A percentile compares a stretch with the other conserved stretches of the same genome.
Conservation (phyloP, 2,888 invertebrate species). For the Lasioglossum oenotherae region DNA sequence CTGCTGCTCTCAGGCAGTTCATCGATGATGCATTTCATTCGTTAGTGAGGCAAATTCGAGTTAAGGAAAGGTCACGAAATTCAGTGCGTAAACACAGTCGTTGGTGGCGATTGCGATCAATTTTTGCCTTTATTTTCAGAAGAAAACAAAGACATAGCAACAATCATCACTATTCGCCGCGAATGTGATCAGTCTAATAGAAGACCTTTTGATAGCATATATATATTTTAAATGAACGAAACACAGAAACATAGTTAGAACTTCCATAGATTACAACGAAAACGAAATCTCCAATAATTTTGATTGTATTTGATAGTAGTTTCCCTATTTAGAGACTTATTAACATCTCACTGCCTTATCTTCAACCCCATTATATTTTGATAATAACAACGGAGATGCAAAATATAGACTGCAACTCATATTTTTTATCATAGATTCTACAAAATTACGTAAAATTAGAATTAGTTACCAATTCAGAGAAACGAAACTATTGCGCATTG, state of each 20-base stretch:
- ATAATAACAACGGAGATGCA: slow-evolving; percentile 38
- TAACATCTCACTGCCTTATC: slow-evolving; percentile 72
- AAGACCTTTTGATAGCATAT: slow-evolving; percentile 35
- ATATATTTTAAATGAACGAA: slow-evolving; percentile 41
- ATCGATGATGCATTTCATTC: slow-evolving; percentile 97
- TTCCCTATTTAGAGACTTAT: slow-evolving; percentile 56
- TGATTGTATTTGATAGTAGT: slow-evolving; percentile 60
- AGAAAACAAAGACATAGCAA: slow-evolving; percentile 87
- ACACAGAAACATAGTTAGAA: slow-evolving; percentile 31
- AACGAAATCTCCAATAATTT: slow-evolving; percentile 56
- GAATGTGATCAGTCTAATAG: slow-evolving; percentile 65
- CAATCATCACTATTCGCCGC: slow-evolving; percentile 83
- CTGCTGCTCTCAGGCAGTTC: slow-evolving; percentile 94
- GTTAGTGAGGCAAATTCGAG: slow-evolving; percentile 93
- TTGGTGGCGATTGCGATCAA: slow-evolving; percentile 93
- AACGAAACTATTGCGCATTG: slow-evolving; percentile 22
- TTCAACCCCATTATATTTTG: slow-evolving; percentile 62
- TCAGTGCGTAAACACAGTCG: slow-evolving; percentile 89
- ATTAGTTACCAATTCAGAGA: slow-evolving; percentile 35
- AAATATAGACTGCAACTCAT: slow-evolving; percentile 43
- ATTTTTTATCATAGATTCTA: slow-evolving; percentile 39
- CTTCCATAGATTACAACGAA: slow-evolving; percentile 64
- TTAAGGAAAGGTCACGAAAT: slow-evolving; percentile 87
- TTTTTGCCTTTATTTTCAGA: slow-evolving; percentile 92
- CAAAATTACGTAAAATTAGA: slow-evolving; percentile 38